Base-by-base conservation (phyloP, 2,888 invertebrate genomes). In the Campopleginae sp. region DNA sequence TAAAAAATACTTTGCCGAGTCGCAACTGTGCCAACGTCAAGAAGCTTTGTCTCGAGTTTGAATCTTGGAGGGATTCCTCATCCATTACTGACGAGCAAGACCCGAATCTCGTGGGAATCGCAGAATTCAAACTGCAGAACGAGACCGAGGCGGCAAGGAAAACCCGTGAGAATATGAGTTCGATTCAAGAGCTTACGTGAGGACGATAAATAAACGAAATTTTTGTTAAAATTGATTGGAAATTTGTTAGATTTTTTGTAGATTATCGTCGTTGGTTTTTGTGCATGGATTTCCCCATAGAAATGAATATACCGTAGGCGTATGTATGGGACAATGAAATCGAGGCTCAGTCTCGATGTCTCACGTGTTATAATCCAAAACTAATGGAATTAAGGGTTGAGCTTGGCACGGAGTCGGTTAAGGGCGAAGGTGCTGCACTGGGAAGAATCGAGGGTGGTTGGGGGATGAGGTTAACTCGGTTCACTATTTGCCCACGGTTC, bases 321-420 rank as follows among this genome's bases (percentile, higher is more conserved):
- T 6, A 12, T 19, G 23, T 27, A 68, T 51, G 23, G 61, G 31
- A 58, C 61, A 42, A 71, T 54, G 44, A 82, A 75, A 82, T 82
- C 80, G 75, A 77, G 70, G 86, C 85, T 38, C 38, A 76, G 63
- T 76, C 79, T 86, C 86, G 87, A 90, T 90, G 90, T 89, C 86
- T 86, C 86, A 86, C 86, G 88, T 88, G 89, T 89, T 90, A 87
- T 87, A 87, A 88, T 80, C 68, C 72, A 80, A 85, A 82, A 81
- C 72, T 85, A 85, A 85, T 85, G 85, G 80, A 85, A 85, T 82
- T 82, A 85, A 81, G 82, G 84, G 65, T 72, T 78, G 76, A 68
- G 27, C 46, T n/a, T 44, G 19, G 46, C 23, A 14, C 23, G 12
- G 58, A 61, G 33, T 27, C 71, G 85, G 84, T 78, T 81, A 83